Base-by-base conservation (phyloP, 2,113 vertebrate genomes). In the Rafetus swinhoei region DNA sequence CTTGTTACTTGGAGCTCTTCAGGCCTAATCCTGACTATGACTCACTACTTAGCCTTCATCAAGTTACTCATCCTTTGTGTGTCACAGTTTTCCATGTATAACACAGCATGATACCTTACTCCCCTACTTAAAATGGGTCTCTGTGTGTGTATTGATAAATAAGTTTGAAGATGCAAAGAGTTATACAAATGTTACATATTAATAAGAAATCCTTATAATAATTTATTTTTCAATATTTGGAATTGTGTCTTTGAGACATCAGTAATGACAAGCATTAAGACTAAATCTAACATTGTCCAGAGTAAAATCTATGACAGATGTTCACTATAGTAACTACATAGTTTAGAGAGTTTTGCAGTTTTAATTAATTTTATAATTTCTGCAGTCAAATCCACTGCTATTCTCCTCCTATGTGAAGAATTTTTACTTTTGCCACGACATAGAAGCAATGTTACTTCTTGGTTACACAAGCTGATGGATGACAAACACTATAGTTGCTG, bases 281-380 rank as follows among this genome's bases (percentile, higher is more conserved):
- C 96, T 77, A 77, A 50, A 77, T 77, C 74, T 45, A 72, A 72
- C 9, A 77, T 50, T 45, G 39, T 77, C 52, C 52, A 77, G 82
- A 35, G 62, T 2, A 86, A 93, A 94, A 24, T 55, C 59, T 82
- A 84, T 94, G 87, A 86, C 16, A 77, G 74, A 50, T 45, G 74
- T 77, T 50, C 39, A 77, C 35, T 74, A 65, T 11, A 82, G 79
- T 15, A 90, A 81, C 35, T 59, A 16, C 3, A 7, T 65, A 22
- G 3, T 59, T 74, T 89, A 60, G n/a, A 3, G 59, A 55, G 83
- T 95, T 81, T 94, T 95, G 79, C 90, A 25, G 35, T 89, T 95
- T 94, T 94, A 93, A 93, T 92, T 89, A 90, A 81, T 35, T 56
- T 86, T 90, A 81, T 82, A 93, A 93, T 6, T 95, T 92, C 13